Evolutionary conservation across 1,140 invertebrate species (phyloP).

Genomic region (Teleogryllus occipitalis): DNA sequence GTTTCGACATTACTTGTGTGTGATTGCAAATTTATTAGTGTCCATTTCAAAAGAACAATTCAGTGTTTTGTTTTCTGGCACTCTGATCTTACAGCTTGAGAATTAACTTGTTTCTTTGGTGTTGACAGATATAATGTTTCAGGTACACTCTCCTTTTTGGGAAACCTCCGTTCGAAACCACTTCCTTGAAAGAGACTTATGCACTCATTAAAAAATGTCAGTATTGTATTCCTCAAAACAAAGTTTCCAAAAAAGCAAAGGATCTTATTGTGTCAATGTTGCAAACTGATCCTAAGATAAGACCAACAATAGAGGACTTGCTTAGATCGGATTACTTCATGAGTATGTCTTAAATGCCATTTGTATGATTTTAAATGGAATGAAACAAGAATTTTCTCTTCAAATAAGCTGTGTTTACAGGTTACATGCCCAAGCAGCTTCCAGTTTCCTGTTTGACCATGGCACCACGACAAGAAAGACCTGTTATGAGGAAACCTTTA

Average conservation of each 20-base stretch:
- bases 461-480: constrained; percentile 65
- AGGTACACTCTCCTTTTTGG: constrained; percentile 87
- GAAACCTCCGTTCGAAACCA: constrained; percentile 93
- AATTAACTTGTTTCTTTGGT: neutral
- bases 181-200: constrained; percentile 82
- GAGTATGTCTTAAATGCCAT: neutral
- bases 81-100: neutral
- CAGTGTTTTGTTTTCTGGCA: neutral
- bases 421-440: constrained; percentile 71
- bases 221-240: constrained; percentile 69
- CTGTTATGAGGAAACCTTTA: constrained; percentile 53
- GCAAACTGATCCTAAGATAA: constrained; percentile 67
- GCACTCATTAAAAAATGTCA: constrained; percentile 86
- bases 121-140: constrained; percentile 22
- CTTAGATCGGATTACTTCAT: constrained; percentile 64
- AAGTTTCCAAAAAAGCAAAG: constrained; percentile 50
- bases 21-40: neutral
- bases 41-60: neutral
- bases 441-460: constrained; percentile 86
- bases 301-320: constrained; percentile 70
- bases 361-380: neutral
- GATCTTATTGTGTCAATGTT: constrained; percentile 77
- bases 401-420: constrained; percentile 38
- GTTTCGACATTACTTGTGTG: neutral
- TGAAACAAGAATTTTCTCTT: neutral